Evolutionary conservation across 37 sponge, comb jelly and placozoan genomes (phyloP).

Genomic region (Aplysina aerophoba): DNA sequence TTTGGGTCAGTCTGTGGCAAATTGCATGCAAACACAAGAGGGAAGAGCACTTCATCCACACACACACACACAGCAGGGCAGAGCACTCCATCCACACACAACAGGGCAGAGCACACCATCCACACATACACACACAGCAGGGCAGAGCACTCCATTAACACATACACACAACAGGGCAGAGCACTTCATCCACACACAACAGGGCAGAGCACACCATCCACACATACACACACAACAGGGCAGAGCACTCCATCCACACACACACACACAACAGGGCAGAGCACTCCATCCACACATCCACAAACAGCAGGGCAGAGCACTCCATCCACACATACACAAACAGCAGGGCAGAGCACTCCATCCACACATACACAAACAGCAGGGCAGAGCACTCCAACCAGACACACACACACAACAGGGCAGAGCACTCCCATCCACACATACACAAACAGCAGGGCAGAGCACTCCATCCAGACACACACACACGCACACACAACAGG

Average conservation of each 20-base stretch:
- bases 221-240: background rate
- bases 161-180: too few relatives aligned
- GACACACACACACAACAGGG: background rate
- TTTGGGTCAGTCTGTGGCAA: conserved; percentile 86
- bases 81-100: background rate
- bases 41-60: too few relatives aligned
- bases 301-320: too few relatives aligned
- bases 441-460: background rate
- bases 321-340: background rate
- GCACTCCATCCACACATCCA: background rate
- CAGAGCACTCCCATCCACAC: background rate
- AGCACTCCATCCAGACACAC: background rate
- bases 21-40: background rate
- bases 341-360: too few relatives aligned
- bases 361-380: background rate
- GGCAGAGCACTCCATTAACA: background rate
- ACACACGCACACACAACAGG: background rate
- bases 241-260: background rate
- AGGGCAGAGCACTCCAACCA: background rate
- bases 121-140: background rate
- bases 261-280: background rate
- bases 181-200: too few relatives aligned
- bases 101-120: background rate
- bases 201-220: background rate
- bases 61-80: background rate